These are phyloP conservation scores for Apamea sordens DNA, from an alignment of 2,888 invertebrate genomes.

Conservation along the genomic window DNA sequence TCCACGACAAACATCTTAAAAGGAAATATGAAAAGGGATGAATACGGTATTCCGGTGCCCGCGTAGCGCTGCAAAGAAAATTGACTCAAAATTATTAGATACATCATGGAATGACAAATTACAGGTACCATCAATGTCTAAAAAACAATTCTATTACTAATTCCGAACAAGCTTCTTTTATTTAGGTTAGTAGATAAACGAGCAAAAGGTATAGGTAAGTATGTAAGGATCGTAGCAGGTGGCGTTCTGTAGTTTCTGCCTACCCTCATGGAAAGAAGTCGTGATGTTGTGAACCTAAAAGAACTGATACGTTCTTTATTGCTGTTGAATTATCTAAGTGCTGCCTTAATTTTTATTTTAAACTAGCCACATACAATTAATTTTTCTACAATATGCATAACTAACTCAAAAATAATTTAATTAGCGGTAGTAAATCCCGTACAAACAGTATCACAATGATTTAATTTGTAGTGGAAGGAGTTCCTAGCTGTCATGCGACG, in stretches of 20 bases:
- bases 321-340: not conserved
- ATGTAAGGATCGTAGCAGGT: not conserved
- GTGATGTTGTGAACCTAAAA: not conserved
- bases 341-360: too few relatives aligned
- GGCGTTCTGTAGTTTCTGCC: not conserved
- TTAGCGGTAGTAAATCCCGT: constrained; percentile 4
- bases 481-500: constrained; percentile 33
- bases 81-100: not conserved
- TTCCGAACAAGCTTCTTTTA: not conserved
- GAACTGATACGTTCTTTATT: not conserved
- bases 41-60: not conserved
- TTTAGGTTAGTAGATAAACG: not conserved
- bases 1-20: not conserved
- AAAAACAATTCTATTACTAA: not conserved
- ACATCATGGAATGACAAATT: too few relatives aligned
- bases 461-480: constrained; percentile 42
- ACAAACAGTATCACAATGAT: constrained; percentile 32
- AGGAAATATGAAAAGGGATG: not conserved
- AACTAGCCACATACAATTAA: not conserved
- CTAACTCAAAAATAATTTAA: constrained; percentile 4
- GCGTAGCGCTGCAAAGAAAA: not conserved
- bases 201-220: not conserved
- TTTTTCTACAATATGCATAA: not conserved
- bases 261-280: too few relatives aligned
- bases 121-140: too few relatives aligned